A percentile compares a stretch with the other conserved stretches of the same genome.
These are phyloP conservation scores for Myotis daubentonii DNA, from an alignment of 2,797 vertebrate species.

Conservation along the genomic window DNA sequence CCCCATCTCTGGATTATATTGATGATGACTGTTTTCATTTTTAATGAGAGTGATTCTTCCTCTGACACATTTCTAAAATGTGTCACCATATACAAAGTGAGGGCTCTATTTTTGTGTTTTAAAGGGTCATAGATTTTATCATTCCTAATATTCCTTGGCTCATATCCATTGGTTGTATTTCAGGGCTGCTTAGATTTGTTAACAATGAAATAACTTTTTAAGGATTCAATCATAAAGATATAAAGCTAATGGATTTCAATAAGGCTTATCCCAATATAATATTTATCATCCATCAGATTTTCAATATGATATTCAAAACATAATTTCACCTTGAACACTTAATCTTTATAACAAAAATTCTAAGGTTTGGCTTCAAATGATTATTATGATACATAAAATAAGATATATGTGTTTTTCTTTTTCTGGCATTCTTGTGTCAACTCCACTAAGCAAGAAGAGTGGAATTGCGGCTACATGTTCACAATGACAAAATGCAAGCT, in stretches of 20 bases:
- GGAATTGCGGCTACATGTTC: neutral
- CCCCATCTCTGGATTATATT: neutral
- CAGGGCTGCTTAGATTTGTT: conserved; percentile 10
- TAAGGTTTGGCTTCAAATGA: neutral
- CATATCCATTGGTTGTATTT: neutral
- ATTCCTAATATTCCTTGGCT: neutral
- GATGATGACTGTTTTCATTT: neutral
- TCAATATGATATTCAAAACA: neutral
- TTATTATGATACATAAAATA: neutral
- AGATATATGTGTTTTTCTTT: neutral
- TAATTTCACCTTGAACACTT: conserved; percentile 1
- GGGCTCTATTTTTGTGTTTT: neutral
- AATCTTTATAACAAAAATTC: neutral
- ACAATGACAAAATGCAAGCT: neutral
- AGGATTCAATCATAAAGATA: neutral
- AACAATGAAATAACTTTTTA: conserved; percentile 10
- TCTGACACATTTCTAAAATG: neutral
- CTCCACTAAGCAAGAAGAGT: neutral
- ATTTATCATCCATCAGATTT: neutral
- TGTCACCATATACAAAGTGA: neutral
- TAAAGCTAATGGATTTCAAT: conserved; percentile 38
- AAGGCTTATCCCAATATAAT: conserved; percentile 32
- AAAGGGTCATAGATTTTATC: neutral
- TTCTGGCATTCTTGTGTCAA: neutral
- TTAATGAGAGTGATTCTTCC: neutral